Base-by-base conservation (phyloP, 2,113 vertebrate species). In the Regulus satrapa region DNA sequence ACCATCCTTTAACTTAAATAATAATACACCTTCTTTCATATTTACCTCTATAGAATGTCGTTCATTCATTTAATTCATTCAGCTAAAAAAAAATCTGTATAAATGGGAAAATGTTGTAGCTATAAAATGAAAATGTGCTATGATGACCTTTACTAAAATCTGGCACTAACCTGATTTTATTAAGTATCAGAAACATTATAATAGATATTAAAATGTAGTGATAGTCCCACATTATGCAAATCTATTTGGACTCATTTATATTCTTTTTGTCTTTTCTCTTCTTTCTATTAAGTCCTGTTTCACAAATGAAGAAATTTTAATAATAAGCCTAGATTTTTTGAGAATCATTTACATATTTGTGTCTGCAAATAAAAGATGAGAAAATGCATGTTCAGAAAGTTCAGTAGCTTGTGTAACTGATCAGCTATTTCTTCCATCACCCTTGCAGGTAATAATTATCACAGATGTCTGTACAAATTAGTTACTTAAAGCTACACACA, bases 161-260 rank as follows among this genome's bases (percentile, higher is more conserved):
- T 95, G 72, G 51, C 67, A 83, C 68, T 93, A 85, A 85, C 63
- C 31, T 90, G 78, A 74, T 92, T 95, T 95, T 92, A 96, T 97
- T 95, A 94, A 96, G 55, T 80, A 94, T 85, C 55, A 90, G 92
- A 91, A 96, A 94, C 71, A 78, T 83, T 96, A 92, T 55, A 96
- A 93, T 59, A 89, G 81, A 93, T 94, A 93, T 89, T 95, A 96
- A 96, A 93, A 72, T 77, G 41, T 83, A 85, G 78, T 66, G 85
- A 77, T 81, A 83, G 62, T 92, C 85, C 63, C 43, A 87, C 32
- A 66, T 93, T 93, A 92, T 92, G 88, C 63, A 95, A 88, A 88
- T 77, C 34, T 92, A 34, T 48, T 28, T 71, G 46, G 19, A 55
- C n/a, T 85, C 5, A 74, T 69, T 82, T 74, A 69, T 34, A 88